phyloP scores from a whole-genome alignment of 2,113 vertebrate genomes.

The Xenopus tropicalis region UCB_Xtro_10.0 CM004445.2:113172001-113172500 shows the following conservation, averaged over 20 bases:
- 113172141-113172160: too few species aligned
- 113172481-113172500: slow-evolving; percentile 34
- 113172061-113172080: too few species aligned
- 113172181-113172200: too few species aligned
- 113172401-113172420: slow-evolving; percentile 29
- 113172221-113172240: too few species aligned
- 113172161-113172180: too few species aligned
- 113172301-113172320: slow-evolving; percentile 21
- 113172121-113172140: too few species aligned
- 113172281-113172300: neutral
- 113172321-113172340: slow-evolving; percentile 15
- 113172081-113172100: too few species aligned
- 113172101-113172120: too few species aligned
- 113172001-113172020: too few species aligned
- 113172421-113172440: slow-evolving; percentile 34
- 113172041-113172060: too few species aligned
- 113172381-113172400: slow-evolving; percentile 37
- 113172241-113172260: neutral
- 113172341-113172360: slow-evolving; percentile 19
- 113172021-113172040: too few species aligned
- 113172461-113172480: slow-evolving; percentile 21
- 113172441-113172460: slow-evolving; percentile 44
- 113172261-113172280: neutral
- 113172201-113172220: too few species aligned
- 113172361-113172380: slow-evolving; percentile 31